These are phyloP conservation scores for Antedon mediterranea DNA, from an alignment of 53 echinoderm and acorn worm genomes.

Conservation along the genomic window DNA sequence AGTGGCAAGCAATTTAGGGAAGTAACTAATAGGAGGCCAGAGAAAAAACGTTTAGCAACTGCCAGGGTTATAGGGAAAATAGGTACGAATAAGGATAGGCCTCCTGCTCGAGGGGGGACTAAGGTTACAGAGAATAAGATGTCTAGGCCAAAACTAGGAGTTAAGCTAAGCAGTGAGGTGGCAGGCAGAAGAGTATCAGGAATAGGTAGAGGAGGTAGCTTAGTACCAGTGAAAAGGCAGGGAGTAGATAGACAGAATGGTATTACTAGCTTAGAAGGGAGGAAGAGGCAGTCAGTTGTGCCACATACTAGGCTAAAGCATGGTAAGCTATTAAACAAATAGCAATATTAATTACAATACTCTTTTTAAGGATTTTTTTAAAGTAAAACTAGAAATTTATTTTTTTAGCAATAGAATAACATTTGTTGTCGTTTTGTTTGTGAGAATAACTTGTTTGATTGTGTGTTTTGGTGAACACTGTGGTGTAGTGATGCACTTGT, in stretches of 20 bases:
- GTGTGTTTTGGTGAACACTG: too few species aligned
- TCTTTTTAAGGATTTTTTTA: too few species aligned
- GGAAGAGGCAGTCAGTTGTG: neutral
- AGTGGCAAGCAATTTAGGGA: neutral
- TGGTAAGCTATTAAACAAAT: neutral
- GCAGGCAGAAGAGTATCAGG: neutral
- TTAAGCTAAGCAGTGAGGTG: constrained; percentile 6
- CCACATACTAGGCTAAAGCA: neutral
- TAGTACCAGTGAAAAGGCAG: neutral
- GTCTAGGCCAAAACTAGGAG: constrained; percentile 3
- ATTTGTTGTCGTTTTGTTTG: too few species aligned
- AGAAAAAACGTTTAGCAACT: neutral
- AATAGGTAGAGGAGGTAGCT: constrained; percentile 5
- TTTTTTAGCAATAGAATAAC: too few species aligned
- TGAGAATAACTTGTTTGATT: too few species aligned
- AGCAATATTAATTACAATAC: too few species aligned
- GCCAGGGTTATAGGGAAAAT: neutral
- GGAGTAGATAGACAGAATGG: too few species aligned
- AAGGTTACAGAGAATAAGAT: neutral
- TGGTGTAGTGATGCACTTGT: too few species aligned
- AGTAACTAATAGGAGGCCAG: neutral
- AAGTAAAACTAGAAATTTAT: too few species aligned
- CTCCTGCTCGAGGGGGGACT: neutral
- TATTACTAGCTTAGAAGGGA: too few species aligned
- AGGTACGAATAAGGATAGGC: neutral